These are phyloP conservation scores for Halcyon malimbica DNA, from an alignment of 2,113 vertebrate genomes.

Conservation along the genomic window DNA sequence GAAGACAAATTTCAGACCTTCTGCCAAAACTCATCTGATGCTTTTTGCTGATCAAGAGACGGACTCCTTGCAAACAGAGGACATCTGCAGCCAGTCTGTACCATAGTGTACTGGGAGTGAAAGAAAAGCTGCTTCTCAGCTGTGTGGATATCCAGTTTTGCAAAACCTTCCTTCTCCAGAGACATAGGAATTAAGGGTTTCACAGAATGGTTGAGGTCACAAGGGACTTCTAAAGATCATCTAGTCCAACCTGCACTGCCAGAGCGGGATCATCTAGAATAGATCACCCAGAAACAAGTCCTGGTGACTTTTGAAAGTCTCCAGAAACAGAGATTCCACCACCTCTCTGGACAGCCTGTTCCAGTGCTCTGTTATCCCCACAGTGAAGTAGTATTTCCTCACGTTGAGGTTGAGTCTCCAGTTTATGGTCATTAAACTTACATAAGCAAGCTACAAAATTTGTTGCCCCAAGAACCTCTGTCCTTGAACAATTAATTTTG, in stretches of 20 bases:
- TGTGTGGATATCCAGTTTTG: neutral
- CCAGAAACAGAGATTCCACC: no score
- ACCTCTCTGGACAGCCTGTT: no score
- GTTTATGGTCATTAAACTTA: no score
- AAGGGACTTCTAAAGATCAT: no score
- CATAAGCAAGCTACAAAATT: neutral
- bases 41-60: neutral
- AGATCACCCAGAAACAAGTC: no score
- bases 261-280: no score
- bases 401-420: no score
- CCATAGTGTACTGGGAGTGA: fast-evolving
- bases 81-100: neutral
- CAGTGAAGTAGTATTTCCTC: no score
- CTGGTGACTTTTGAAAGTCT: no score
- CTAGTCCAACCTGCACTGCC: no score
- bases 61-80: neutral
- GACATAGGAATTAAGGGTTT: neutral
- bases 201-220: no score
- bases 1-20: neutral
- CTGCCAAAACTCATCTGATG: neutral
- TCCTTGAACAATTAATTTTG: neutral
- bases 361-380: no score
- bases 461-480: neutral
- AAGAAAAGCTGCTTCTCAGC: neutral
- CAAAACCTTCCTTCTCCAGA: neutral